Evolutionary conservation across 2,797 vertebrate species (phyloP), one percentile per base, ranked within the genome.

Genomic region (Okamejei kenojei): DNA sequence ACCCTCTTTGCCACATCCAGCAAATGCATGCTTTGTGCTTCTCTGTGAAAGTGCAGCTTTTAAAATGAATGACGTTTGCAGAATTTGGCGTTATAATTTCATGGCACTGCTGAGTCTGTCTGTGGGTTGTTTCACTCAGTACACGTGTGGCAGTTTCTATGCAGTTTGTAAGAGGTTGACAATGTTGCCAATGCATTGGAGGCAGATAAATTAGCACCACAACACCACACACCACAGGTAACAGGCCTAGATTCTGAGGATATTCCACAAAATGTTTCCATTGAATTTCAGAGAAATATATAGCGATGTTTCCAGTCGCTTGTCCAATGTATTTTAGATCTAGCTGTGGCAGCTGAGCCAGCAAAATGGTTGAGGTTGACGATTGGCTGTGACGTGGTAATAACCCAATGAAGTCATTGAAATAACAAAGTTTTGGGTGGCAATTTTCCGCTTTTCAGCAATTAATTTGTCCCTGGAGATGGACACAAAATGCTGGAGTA

Each of bases 1-100:
- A n/a, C n/a, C 71, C n/a, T 45, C 45, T 45, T 2, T 54, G 13
- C 26, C 11, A 74, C 26, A n/a, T 74, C 45, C 71, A 91, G 68
- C 32, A 73, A 45, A 73, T 13, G 88, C 88, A 71, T 91, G 65
- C 71, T 76, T 91, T 92, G 58, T 92, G 90, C 90, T 92, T 84
- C 73, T 19, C 65, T 90, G 88, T 71, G 38, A 74, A 17, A 45
- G 23, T 76, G 21, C 84, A 88, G 38, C 29, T 92, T 76, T 92
- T 76, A 15, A 15, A 76, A 74, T 7, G 68, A 35, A 54, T 92
- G 90, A 29, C 35, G 15, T 54, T 74, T 76, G 54, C 6, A 45
- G 10, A 29, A 13, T 45, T 17, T 9, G n/a, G 11, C 23, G 54
- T 92, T 38, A 74, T 76, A 71, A 74, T 92, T 76, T 74, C 26